Conservation (phyloP, 2,113 vertebrate species). For the Xerus inauris region DNA sequence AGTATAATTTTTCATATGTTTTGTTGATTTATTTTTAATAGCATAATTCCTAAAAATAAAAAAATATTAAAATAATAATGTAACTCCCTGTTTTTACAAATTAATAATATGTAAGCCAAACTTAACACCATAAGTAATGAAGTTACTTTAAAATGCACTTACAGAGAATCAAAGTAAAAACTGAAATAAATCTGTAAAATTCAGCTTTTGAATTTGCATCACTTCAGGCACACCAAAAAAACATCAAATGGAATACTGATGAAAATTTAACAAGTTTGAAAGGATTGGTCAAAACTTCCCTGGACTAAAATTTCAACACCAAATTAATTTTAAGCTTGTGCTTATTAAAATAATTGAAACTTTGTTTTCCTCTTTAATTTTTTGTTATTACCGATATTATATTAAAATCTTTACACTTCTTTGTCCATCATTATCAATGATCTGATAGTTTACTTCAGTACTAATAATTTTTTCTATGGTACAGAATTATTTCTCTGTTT, state of each 20-base stretch:
- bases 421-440: neutral
- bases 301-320: constrained; percentile 45
- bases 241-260: constrained; percentile 39
- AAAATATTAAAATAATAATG: neutral
- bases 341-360: neutral
- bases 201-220: constrained; percentile 43
- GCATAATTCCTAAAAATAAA: no score
- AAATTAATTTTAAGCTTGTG: constrained; percentile 15
- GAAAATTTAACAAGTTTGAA: constrained; percentile 48
- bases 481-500: neutral
- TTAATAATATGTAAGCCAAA: constrained; percentile 3
- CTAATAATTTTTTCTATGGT: neutral
- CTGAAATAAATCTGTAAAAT: constrained; percentile 52
- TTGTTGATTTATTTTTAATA: neutral
- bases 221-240: neutral
- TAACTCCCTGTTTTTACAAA: neutral
- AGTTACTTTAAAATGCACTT: constrained; percentile 32
- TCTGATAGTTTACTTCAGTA: neutral
- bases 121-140: neutral
- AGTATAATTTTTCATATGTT: no score
- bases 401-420: neutral
- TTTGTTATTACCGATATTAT: neutral
- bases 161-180: constrained; percentile 40
- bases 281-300: constrained; percentile 32
- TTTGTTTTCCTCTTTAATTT: neutral